Evolutionary conservation across 92 coral and sea anemone species (phyloP), one percentile per base, ranked within the genome.

Genomic region (Actinostola sp.): DNA sequence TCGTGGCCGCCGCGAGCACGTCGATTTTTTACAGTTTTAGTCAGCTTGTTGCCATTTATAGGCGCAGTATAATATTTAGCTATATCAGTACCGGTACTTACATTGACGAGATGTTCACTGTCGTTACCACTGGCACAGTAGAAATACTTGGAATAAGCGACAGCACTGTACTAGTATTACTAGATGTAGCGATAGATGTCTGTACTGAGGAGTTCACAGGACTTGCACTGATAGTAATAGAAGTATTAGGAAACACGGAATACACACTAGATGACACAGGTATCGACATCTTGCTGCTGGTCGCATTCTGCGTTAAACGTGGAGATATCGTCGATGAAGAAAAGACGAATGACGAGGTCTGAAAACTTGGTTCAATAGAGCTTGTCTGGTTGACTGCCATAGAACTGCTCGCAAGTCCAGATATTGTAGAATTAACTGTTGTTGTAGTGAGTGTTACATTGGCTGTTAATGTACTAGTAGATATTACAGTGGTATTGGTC

Each of bases 71-170:
- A n/a, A n/a, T n/a, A n/a, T n/a, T n/a, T n/a, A n/a, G n/a, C n/a
- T n/a, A n/a, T n/a, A n/a, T n/a, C n/a, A 45, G 20, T 24, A 1
- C 1, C 2, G 9, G 21, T 23, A 63, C 81, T 61, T 64, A 75
- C 81, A 58, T 15, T 13, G 81, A 2, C 11, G 81, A 32, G 17
- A 75, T 64, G 65, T 75, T 75, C 0, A 75, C 72, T 3, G 81
- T 45, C 11, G 81, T 75, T 7, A 75, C 66, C 8, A 74, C 61
- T 0, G 72, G 81, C 7, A 64, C 63, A 1, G 81, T 75, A 2
- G 69, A 50, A 11, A 75, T 49, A n/a, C 72, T 33, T 63, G 81
- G 72, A 15, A 75, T 11, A 30, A 64, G 14, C 31, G 81, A 63
- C 8, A 75, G 19, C 15, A 36, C 30, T 5, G 50, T 31, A 35